phyloP scores from a whole-genome alignment of 2,113 vertebrate genomes.

The Engystomops pustulosus region DNA sequence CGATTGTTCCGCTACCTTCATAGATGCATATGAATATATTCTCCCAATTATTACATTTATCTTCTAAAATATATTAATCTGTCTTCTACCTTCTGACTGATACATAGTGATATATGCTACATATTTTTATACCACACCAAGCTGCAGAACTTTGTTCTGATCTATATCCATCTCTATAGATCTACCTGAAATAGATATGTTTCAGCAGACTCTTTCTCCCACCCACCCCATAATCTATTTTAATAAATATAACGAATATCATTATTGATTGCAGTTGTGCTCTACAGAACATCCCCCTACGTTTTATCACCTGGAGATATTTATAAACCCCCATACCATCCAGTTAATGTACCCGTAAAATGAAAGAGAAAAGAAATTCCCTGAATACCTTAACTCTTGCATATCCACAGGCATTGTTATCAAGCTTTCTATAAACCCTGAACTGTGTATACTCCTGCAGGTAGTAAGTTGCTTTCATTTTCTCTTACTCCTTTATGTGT shows the following conservation, averaged over 20 bases:
- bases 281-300: not conserved
- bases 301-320: not conserved
- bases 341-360: not conserved
- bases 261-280: not conserved
- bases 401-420: too few species aligned
- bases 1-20: too few species aligned
- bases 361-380: not conserved
- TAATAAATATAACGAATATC: constrained; percentile 13
- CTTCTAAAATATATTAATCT: too few species aligned
- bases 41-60: not conserved
- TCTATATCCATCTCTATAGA: too few species aligned
- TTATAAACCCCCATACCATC: not conserved
- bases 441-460: not conserved
- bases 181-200: not conserved
- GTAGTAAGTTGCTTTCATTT: not conserved
- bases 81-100: not conserved
- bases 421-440: not conserved
- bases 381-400: too few species aligned
- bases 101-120: not conserved
- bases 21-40: not conserved
- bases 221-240: not conserved
- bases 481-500: not conserved
- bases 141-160: not conserved
- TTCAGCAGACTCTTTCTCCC: not conserved
- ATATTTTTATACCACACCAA: not conserved